These are phyloP conservation scores for Sphyrna mokarran DNA, from an alignment of 2,113 vertebrate genomes.

Conservation along the genomic window DNA sequence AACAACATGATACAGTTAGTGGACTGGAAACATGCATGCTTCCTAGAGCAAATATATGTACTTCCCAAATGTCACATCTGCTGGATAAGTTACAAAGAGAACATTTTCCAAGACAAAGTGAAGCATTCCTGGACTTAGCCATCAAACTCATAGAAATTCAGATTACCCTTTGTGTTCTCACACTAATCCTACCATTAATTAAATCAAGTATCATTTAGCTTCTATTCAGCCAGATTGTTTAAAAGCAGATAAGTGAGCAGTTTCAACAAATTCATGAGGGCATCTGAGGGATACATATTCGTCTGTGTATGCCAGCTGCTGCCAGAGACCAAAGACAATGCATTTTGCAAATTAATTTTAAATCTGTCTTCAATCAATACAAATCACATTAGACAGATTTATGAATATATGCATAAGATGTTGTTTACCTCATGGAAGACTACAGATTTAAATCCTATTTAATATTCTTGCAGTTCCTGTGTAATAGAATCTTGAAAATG, in stretches of 20 bases:
- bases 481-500: not conserved
- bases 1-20: not conserved
- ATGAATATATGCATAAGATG: not conserved
- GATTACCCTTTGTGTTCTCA: not conserved
- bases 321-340: not conserved
- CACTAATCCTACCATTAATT: not conserved
- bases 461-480: not conserved
- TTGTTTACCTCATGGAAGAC: not conserved
- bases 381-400: not conserved
- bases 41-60: not conserved
- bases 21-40: not conserved
- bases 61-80: not conserved
- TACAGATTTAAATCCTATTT: not conserved
- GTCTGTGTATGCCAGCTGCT: not conserved
- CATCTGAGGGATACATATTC: not conserved
- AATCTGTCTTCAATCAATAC: conserved; percentile 21
- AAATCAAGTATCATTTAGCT: not conserved
- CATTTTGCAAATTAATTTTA: conserved; percentile 24
- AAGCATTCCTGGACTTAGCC: not conserved
- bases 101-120: not conserved
- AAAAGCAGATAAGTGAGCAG: not conserved
- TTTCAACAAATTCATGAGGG: not conserved
- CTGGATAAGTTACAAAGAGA: not conserved
- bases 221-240: conserved; percentile 4
- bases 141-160: not conserved